These are phyloP conservation scores for Lycaon pictus DNA, from an alignment of 2,113 vertebrate genomes.

Conservation along the genomic window DNA sequence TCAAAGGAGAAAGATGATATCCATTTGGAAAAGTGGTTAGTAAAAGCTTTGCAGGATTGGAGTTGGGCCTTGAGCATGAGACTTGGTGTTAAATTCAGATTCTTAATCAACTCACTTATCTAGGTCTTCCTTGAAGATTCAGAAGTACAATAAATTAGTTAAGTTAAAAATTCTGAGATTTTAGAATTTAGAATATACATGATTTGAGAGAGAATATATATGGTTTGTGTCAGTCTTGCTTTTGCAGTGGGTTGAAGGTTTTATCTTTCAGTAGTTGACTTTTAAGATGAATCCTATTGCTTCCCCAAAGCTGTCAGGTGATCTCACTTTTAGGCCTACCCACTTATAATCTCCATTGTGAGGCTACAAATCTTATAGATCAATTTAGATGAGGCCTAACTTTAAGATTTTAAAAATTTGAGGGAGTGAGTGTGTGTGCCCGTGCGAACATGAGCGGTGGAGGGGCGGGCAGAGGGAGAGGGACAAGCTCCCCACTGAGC, in stretches of 20 bases:
- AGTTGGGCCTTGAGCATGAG: not conserved
- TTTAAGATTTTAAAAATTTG: not conserved
- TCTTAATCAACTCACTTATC: conserved; percentile 24
- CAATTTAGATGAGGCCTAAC: not conserved
- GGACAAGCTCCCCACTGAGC: no score
- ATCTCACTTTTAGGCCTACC: not conserved
- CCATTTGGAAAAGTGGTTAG: not conserved
- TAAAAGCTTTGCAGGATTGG: not conserved
- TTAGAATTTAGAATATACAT: not conserved
- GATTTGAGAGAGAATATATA: not conserved
- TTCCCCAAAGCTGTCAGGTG: not conserved
- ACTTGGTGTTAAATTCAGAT: not conserved
- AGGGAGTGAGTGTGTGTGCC: no score
- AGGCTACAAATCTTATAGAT: not conserved
- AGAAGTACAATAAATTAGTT: not conserved
- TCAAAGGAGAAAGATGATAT: not conserved
- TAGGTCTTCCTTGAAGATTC: conserved; percentile 16
- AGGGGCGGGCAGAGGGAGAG: no score
- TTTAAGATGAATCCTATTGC: not conserved
- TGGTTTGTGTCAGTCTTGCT: not conserved
- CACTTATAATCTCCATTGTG: not conserved
- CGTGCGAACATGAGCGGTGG: no score
- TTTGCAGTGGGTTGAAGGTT: not conserved
- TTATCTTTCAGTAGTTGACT: not conserved
- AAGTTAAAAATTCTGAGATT: not conserved